Percentiles rank a stretch among this genome's conserved stretches.
Evolutionary conservation across 2,797 vertebrate genomes (phyloP).

Genomic region (Takifugu ocellatus): DNA sequence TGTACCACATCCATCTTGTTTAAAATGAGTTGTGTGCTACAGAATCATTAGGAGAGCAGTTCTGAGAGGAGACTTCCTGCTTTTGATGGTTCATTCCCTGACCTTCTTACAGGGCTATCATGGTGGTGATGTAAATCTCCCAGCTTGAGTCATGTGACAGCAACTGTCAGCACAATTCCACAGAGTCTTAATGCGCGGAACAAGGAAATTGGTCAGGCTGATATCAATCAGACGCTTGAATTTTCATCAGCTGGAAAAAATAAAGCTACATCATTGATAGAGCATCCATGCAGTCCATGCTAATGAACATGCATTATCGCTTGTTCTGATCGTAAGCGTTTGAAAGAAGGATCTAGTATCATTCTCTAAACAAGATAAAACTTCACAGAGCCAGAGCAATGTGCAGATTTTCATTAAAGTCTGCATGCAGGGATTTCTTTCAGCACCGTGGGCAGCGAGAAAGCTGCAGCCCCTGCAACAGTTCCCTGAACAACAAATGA

Average conservation of each 20-base stretch:
- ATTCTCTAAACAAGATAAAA: not conserved
- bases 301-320: no score
- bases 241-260: not conserved
- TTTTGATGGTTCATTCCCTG: constrained; percentile 13
- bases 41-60: constrained; percentile 14
- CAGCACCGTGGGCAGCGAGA: constrained; percentile 62
- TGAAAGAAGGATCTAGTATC: no score
- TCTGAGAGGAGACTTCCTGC: constrained; percentile 12
- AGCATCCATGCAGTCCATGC: not conserved
- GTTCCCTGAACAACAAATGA: constrained; percentile 39
- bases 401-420: constrained; percentile 2
- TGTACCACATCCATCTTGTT: constrained; percentile 36
- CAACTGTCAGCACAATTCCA: not conserved
- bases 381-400: not conserved
- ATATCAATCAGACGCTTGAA: not conserved
- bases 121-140: constrained; percentile 2
- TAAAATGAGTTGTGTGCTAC: constrained; percentile 23
- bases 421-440: constrained; percentile 25
- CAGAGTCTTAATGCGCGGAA: constrained; percentile 5
- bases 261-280: not conserved
- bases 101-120: not conserved
- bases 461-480: constrained; percentile 24
- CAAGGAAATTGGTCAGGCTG: not conserved
- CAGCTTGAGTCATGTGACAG: not conserved
- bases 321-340: no score